These are phyloP conservation scores for Emydocephalus ijimae DNA, from an alignment of 2,113 vertebrate species.

Conservation along the genomic window DNA sequence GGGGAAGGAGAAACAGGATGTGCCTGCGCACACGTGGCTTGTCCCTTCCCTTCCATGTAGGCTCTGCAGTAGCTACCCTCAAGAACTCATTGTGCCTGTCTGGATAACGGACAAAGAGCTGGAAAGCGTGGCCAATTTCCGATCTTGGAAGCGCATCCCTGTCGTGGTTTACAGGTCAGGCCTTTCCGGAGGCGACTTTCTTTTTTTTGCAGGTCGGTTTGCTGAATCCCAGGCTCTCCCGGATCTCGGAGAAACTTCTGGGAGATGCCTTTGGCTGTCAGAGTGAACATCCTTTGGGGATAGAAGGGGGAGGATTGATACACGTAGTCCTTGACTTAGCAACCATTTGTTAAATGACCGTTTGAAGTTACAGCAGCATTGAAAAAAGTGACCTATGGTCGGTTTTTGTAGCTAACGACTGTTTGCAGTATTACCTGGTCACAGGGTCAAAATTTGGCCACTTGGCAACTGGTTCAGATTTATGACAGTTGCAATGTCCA, in stretches of 20 bases:
- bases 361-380: background rate
- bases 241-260: background rate
- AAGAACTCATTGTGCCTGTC: conserved; percentile 92
- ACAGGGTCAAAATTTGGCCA: background rate
- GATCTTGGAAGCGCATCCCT: conserved; percentile 97
- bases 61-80: conserved; percentile 94
- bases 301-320: background rate
- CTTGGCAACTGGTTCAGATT: background rate
- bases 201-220: fast-evolving
- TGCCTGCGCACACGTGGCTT: background rate
- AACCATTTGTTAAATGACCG: background rate
- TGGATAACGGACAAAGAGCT: conserved; percentile 97
- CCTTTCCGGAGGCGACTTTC: background rate
- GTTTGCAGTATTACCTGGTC: background rate
- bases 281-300: background rate
- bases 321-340: background rate
- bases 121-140: conserved; percentile 92
- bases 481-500: background rate
- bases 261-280: background rate
- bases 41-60: conserved; percentile 56
- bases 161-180: conserved; percentile 92
- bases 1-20: background rate
- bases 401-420: fast-evolving
- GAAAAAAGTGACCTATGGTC: background rate
- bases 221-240: background rate